Evolutionary conservation across 2,888 invertebrate species (phyloP), one percentile per base, ranked within the genome.

Genomic region (Plagodis dolabraria): DNA sequence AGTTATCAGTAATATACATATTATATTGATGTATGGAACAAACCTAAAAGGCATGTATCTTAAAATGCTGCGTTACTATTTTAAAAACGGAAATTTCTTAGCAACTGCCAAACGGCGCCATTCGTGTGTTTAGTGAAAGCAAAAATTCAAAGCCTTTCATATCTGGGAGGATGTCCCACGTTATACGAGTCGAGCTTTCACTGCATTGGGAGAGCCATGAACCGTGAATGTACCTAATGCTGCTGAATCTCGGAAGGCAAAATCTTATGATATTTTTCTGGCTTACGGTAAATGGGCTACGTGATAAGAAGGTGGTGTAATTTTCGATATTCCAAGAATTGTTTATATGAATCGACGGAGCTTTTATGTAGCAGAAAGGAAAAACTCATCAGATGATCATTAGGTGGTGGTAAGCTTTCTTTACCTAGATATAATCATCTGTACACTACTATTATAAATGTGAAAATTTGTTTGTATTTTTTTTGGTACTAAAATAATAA

Each of bases 181-280:
- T 48, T 45, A 45, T 45, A 12, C 43, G 43, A 44, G 38, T 50
- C 60, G 47, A 54, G 56, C 45, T 47, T 50, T 47, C 49, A 12
- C 46, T 52, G 58, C 58, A 59, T 58, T 58, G 35, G 43, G 47
- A 42, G 45, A 40, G 58, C 48, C 38, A 33, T 59, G 54, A 56
- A 55, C 55, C 50, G 52, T 54, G 58, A 61, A 54, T 55, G 51
- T 51, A 54, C 55, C 47, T 36, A 43, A 51, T 47, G 42, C 48
- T 33, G 9, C 46, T 44, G 50, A 60, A 54, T 51, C 53, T 59
- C 53, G 12, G 59, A 50, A 38, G 10, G 10, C 49, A 35, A 49
- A 60, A 60, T 54, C 54, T 50, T 51, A 50, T 54, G 59, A 54
- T 54, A 60, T 60, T 60, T 58, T 53, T 48, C 50, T 43, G 47